Percentiles rank a stretch among this genome's conserved stretches.
phyloP scores from a whole-genome alignment of 2,113 vertebrate species.

The Athene noctua region DNA sequence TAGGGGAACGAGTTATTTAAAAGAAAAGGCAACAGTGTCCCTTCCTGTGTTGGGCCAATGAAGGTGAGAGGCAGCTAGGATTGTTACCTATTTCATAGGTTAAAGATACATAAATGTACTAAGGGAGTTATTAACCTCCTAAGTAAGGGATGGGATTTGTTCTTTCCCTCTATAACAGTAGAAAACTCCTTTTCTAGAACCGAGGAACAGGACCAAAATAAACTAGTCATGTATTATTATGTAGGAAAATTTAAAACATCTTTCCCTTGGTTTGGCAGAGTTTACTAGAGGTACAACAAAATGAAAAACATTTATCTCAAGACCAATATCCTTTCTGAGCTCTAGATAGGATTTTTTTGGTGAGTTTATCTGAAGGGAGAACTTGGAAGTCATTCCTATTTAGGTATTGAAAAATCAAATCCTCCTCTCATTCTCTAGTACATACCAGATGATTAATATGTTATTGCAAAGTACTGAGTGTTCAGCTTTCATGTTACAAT shows the following conservation, averaged over 20 bases:
- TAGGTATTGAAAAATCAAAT: constrained; percentile 4
- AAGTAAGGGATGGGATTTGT: neutral
- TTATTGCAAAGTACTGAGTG: neutral
- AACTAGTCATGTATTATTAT: neutral
- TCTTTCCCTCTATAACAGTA: neutral
- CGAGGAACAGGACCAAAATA: neutral
- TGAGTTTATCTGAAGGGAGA: neutral
- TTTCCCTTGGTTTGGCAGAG: neutral
- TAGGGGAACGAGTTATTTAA: neutral
- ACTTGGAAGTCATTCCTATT: neutral
- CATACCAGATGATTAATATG: neutral
- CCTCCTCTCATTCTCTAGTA: neutral
- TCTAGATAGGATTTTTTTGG: neutral
- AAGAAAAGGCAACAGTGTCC: neutral
- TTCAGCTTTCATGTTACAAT: neutral
- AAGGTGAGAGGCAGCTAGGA: neutral
- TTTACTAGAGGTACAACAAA: neutral
- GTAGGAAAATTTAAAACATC: neutral
- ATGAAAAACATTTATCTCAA: neutral
- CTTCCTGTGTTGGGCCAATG: neutral
- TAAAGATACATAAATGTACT: neutral
- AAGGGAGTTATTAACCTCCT: neutral
- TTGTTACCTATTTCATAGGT: neutral
- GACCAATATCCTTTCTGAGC: neutral
- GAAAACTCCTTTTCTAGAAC: neutral